A percentile compares a stretch with the other conserved stretches of the same genome.
Evolutionary conservation across 2,113 vertebrate species (phyloP).

Genomic region (Uria lomvia): DNA sequence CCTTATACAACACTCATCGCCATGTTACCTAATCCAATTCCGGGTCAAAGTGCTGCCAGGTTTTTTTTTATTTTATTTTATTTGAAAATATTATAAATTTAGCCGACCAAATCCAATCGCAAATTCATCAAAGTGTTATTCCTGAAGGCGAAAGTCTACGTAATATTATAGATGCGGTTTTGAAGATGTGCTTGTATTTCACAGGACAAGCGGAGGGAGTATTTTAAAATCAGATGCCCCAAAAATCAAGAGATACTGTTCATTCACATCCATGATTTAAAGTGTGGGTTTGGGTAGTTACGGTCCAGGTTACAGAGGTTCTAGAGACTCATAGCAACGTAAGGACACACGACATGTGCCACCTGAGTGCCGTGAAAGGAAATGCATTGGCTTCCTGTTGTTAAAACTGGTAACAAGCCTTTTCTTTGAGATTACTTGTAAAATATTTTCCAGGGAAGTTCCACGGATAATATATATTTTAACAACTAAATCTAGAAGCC

Average conservation of each 20-base stretch:
- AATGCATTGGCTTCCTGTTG: not conserved
- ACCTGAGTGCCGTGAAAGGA: not conserved
- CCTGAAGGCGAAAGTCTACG: not conserved
- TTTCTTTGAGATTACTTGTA: not conserved
- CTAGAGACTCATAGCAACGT: not conserved
- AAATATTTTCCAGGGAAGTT: not conserved
- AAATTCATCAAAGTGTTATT: not conserved
- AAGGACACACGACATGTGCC: not conserved
- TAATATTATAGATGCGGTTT: not conserved
- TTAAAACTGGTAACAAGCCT: not conserved
- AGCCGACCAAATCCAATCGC: not conserved
- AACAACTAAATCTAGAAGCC: not conserved
- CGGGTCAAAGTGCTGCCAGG: not conserved
- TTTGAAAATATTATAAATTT: not conserved
- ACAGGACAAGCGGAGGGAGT: not conserved
- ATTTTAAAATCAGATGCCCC: not conserved
- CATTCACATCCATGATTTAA: not conserved
- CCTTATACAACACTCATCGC: not conserved
- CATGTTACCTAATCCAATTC: not conserved
- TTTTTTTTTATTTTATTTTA: not conserved
- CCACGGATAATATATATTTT: not conserved
- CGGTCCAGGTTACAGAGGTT: not conserved
- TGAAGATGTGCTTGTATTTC: not conserved
- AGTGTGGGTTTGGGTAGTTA: not conserved
- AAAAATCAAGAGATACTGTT: not conserved